A percentile compares a stretch with the other conserved stretches of the same genome.
These are phyloP conservation scores for Dichetophora obliterata DNA, from an alignment of 2,888 invertebrate genomes.

Conservation along the genomic window DNA sequence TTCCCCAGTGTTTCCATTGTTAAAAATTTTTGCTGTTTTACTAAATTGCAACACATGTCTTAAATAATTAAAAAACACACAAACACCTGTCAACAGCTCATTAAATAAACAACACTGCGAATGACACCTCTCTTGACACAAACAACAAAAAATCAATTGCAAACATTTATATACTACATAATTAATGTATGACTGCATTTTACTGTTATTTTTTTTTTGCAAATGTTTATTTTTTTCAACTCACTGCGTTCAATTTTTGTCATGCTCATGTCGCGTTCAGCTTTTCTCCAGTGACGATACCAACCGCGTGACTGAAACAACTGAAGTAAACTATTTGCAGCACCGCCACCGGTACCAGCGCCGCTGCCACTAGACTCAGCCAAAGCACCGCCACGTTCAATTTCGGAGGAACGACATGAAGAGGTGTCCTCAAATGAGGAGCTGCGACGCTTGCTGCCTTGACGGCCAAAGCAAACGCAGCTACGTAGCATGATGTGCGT, in stretches of 20 bases:
- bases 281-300: slow-evolving; percentile 77
- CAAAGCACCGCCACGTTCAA: slow-evolving; percentile 62
- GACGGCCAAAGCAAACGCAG: slow-evolving; percentile 68
- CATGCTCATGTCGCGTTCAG: slow-evolving; percentile 78
- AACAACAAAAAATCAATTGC: too few species aligned
- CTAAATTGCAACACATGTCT: too few species aligned
- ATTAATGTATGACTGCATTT: not conserved
- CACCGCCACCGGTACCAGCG: slow-evolving; percentile 44
- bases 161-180: too few species aligned
- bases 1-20: too few species aligned
- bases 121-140: too few species aligned
- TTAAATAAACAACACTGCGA: too few species aligned
- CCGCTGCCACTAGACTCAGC: slow-evolving; percentile 50
- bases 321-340: slow-evolving; percentile 65
- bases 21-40: too few species aligned
- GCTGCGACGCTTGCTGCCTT: slow-evolving; percentile 65
- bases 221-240: slow-evolving; percentile 62
- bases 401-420: slow-evolving; percentile 69
- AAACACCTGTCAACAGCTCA: too few species aligned
- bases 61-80: too few species aligned
- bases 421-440: slow-evolving; percentile 69
- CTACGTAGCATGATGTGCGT: slow-evolving; percentile 65
- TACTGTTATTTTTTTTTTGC: too few species aligned
- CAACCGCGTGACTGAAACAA: slow-evolving; percentile 73
- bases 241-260: slow-evolving; percentile 83